Evolutionary conservation across 2,797 vertebrate species (phyloP).

Genomic region (Microctenopoma lineatum): DNA sequence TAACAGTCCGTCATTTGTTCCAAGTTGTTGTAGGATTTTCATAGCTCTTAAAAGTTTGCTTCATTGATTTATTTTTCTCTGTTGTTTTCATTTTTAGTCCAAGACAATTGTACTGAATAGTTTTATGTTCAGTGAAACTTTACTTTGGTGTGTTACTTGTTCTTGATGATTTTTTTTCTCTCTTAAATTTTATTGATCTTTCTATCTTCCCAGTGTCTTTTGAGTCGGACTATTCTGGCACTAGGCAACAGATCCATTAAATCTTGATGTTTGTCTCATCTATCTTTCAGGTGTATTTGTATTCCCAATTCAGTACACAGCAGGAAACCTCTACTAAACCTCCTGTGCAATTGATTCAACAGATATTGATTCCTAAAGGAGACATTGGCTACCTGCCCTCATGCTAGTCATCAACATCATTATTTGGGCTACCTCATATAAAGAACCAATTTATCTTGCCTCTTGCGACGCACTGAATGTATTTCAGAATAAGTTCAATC

Average conservation of each 20-base stretch:
- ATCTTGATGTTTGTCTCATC: conserved; percentile 46
- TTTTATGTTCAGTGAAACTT: conserved; percentile 16
- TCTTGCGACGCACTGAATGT: conserved; percentile 25
- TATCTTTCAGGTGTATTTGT: conserved; percentile 62
- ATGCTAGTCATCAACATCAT: conserved; percentile 50
- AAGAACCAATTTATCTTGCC: conserved; percentile 50
- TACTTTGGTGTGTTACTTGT: conserved; percentile 17
- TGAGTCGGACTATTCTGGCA: conserved; percentile 22
- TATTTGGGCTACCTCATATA: conserved; percentile 49
- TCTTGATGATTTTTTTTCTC: conserved; percentile 32
- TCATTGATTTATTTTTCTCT: conserved; percentile 5
- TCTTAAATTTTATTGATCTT: conserved; percentile 39
- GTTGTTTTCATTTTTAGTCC: conserved; percentile 18
- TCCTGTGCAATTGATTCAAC: conserved; percentile 57
- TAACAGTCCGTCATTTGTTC: neutral
- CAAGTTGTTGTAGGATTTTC: conserved; percentile 5
- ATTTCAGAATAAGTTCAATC: conserved; percentile 28
- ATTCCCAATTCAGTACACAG: conserved; percentile 45
- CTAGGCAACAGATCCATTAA: conserved; percentile 39
- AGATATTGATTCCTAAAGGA: conserved; percentile 57
- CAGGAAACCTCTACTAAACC: conserved; percentile 56
- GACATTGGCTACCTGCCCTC: conserved; percentile 24
- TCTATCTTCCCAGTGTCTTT: conserved; percentile 42
- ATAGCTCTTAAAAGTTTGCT: conserved; percentile 8
- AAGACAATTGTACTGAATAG: conserved; percentile 22